Evolutionary conservation across 2,797 vertebrate species (phyloP).

Genomic region (Danio choprae): DNA sequence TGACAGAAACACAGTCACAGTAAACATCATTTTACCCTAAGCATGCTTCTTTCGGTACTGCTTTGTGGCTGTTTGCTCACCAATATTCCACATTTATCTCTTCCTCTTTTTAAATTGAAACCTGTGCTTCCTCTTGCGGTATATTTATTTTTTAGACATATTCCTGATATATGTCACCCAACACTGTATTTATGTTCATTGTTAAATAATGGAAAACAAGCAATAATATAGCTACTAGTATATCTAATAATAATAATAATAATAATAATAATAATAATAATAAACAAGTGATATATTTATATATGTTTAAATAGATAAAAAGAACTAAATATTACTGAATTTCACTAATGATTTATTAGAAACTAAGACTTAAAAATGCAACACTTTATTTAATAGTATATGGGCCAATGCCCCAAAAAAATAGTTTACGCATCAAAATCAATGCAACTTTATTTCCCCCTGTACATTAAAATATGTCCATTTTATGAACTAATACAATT

Average conservation of each 20-base stretch:
- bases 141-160: background rate
- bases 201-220: no score
- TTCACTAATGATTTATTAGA: background rate
- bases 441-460: no score
- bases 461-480: no score
- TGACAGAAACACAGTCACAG: background rate
- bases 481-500: no score
- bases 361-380: background rate
- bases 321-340: background rate
- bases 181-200: background rate
- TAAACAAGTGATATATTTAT: no score
- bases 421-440: no score
- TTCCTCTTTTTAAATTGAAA: constrained; percentile 13
- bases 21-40: background rate
- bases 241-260: no score
- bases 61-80: background rate
- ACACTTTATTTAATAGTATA: background rate
- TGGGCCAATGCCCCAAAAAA: background rate
- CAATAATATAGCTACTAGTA: no score
- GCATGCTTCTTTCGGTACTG: background rate
- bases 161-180: background rate
- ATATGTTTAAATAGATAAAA: no score
- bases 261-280: no score
- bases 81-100: background rate
- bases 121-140: constrained; percentile 6